Evolutionary conservation across 2,888 invertebrate genomes (phyloP).

Genomic region (Julus scanicus): DNA sequence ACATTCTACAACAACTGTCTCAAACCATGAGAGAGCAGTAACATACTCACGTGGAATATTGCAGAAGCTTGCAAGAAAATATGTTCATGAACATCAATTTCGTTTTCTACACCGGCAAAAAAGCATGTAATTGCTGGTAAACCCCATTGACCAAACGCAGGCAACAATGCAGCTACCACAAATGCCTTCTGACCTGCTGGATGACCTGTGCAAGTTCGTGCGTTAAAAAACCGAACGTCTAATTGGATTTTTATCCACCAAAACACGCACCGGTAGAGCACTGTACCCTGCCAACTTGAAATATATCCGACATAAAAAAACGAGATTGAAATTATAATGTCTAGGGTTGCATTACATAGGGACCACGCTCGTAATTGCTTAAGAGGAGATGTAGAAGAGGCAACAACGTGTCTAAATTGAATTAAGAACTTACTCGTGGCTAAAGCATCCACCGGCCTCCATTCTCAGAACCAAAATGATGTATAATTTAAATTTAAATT

Average conservation of each 20-base stretch:
- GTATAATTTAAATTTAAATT: conserved; percentile 27
- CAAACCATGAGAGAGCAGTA: no score
- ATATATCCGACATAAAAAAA: conserved; percentile 6
- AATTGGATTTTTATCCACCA: conserved; percentile 33
- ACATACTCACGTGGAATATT: no score
- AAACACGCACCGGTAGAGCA: conserved; percentile 26
- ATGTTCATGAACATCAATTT: not conserved
- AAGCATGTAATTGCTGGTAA: not conserved
- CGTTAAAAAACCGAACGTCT: not conserved
- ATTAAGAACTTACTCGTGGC: conserved; percentile 33
- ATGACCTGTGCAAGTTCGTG: not conserved
- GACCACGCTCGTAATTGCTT: not conserved
- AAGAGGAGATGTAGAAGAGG: not conserved
- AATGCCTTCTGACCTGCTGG: conserved; percentile 26
- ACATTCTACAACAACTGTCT: no score
- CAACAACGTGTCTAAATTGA: not conserved
- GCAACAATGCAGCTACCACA: conserved; percentile 9
- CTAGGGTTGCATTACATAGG: not conserved
- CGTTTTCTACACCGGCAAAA: not conserved
- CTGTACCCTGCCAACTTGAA: not conserved
- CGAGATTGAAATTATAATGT: conserved; percentile 33
- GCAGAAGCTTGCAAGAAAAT: no score
- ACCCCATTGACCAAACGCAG: conserved; percentile 21
- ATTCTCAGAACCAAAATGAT: conserved; percentile 11
- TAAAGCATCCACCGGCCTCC: not conserved